A percentile compares a stretch with the other conserved stretches of the same genome.
Conservation (phyloP, 2,797 vertebrate species). For the Micrastur ruficollis region DNA sequence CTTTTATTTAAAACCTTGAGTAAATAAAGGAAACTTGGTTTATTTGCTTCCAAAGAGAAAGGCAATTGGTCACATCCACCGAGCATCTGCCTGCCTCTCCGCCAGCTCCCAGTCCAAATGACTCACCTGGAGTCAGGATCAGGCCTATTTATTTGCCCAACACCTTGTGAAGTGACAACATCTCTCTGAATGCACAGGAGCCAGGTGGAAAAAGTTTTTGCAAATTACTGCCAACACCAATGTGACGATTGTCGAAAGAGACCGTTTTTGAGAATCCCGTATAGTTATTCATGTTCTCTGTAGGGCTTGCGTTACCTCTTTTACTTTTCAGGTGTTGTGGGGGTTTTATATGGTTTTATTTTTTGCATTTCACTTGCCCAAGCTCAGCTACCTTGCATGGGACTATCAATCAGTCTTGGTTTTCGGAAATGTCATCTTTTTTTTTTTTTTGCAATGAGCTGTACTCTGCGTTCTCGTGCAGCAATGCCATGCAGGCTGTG, state of each 20-base stretch:
- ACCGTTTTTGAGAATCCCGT: fast-evolving
- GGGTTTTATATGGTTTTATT: fast-evolving
- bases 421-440: not conserved
- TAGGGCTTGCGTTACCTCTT: not conserved
- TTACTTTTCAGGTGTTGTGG: not conserved
- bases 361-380: not conserved
- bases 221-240: not conserved
- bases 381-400: not conserved
- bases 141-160: not conserved
- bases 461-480: not conserved
- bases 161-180: not conserved
- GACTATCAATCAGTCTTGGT: not conserved
- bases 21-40: slow-evolving; percentile 41
- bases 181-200: not conserved
- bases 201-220: not conserved
- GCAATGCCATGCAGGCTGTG: not conserved
- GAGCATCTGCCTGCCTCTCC: not conserved
- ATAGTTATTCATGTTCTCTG: not conserved
- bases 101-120: fast-evolving
- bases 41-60: not conserved
- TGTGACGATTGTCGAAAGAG: not conserved
- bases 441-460: not conserved
- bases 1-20: slow-evolving; percentile 46
- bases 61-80: not conserved
- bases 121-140: not conserved